phyloP scores from a whole-genome alignment of 2,888 invertebrate genomes.

The Cheilosia pagana region DNA sequence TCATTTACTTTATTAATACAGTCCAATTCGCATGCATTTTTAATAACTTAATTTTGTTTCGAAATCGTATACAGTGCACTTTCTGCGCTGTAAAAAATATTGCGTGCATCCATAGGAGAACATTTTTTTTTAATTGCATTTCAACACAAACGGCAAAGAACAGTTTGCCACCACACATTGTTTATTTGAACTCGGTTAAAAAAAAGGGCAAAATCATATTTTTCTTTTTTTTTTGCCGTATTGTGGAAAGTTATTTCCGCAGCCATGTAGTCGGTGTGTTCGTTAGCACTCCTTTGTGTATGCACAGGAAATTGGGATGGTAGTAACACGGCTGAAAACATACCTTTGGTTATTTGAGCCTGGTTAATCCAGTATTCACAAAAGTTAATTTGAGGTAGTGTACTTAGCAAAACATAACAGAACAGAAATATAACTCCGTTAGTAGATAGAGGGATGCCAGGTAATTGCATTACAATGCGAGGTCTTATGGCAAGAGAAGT shows the following conservation, averaged over 20 bases:
- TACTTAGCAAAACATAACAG: neutral
- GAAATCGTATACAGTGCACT: slow-evolving; percentile 1
- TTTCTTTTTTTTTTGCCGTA: no score
- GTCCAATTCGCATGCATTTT: slow-evolving; percentile 18
- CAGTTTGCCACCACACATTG: slow-evolving; percentile 20
- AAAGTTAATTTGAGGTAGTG: slow-evolving; percentile 14
- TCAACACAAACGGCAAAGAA: neutral
- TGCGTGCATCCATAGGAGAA: slow-evolving; percentile 14
- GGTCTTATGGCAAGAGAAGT: neutral
- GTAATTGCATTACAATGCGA: slow-evolving; percentile 11
- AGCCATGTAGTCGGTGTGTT: slow-evolving; percentile 2
- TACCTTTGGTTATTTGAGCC: slow-evolving; percentile 12
- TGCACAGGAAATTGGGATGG: slow-evolving; percentile 9
- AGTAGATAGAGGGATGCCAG: neutral
- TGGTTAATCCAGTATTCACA: slow-evolving; percentile 20
- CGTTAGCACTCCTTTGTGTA: slow-evolving; percentile 11
- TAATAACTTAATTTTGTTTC: slow-evolving; percentile 31
- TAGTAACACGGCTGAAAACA: slow-evolving; percentile 13
- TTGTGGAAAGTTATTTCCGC: neutral
- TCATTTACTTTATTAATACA: slow-evolving; percentile 12
- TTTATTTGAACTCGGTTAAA: slow-evolving; percentile 14
- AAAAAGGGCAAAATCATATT: neutral
- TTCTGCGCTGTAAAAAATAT: slow-evolving; percentile 2
- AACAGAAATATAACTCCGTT: neutral
- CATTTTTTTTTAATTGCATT: slow-evolving; percentile 10